Percentiles rank a stretch among this genome's conserved stretches.
Conservation (phyloP, 2,888 invertebrate species). For the Zhuqinia jingwanae region DNA sequence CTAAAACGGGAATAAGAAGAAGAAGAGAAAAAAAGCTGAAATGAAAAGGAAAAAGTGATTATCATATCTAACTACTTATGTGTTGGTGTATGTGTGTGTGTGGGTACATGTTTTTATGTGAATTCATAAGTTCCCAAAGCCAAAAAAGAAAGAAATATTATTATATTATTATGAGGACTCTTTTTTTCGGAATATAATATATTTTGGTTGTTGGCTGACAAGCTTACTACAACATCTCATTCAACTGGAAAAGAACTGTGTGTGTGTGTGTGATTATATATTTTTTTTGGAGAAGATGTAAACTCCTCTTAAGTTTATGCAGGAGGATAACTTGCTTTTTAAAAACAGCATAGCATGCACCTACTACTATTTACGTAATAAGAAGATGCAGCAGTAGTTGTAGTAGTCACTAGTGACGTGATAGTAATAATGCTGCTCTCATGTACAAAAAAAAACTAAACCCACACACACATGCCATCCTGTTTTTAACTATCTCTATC, state of each 20-base stretch:
- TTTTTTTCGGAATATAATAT: background rate
- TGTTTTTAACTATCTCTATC: too few species aligned
- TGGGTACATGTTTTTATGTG: constrained; percentile 58
- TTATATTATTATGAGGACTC: background rate
- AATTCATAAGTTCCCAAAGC: constrained; percentile 39
- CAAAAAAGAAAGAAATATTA: constrained; percentile 19
- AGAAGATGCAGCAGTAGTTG: too few species aligned
- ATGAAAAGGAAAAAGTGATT: constrained; percentile 54
- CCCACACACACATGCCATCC: too few species aligned
- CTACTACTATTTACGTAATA: too few species aligned
- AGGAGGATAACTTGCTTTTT: constrained; percentile 14
- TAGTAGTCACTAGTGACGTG: constrained; percentile 38
- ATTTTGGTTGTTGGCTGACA: background rate
- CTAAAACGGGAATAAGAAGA: background rate
- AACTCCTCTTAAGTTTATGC: background rate
- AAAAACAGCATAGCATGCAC: background rate
- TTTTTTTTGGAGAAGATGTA: background rate
- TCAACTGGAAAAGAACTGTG: background rate
- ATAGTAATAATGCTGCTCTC: constrained; percentile 31
- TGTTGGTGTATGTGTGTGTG: too few species aligned
- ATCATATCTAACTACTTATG: constrained; percentile 69
- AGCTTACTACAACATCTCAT: background rate
- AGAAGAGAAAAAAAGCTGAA: background rate
- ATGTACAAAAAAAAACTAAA: too few species aligned
- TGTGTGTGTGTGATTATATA: constrained; percentile 25